These are phyloP conservation scores for Drosophila eugracilis DNA, from an alignment of 1,140 invertebrate species.

Conservation along the genomic window DNA sequence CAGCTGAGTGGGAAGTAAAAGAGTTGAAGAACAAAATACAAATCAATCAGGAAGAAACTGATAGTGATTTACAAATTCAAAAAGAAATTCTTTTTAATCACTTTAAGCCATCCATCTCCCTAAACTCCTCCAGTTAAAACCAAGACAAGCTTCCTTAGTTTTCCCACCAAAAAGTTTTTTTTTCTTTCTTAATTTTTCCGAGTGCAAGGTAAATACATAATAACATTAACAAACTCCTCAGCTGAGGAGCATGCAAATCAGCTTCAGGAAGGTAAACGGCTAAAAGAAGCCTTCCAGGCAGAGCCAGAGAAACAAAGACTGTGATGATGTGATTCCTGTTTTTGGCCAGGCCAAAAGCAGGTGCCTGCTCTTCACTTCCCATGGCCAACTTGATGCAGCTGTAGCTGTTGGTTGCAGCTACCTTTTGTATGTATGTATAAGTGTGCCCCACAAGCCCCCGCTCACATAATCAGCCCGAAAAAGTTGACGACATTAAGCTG, in stretches of 20 bases:
- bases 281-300: constrained; percentile 34
- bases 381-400: constrained; percentile 45
- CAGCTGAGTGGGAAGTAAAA: too few relatives aligned
- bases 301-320: constrained; percentile 41
- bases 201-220: constrained; percentile 60
- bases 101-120: too few relatives aligned
- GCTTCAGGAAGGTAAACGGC: constrained; percentile 32
- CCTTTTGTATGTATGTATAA: too few relatives aligned
- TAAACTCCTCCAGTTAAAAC: too few relatives aligned
- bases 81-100: too few relatives aligned
- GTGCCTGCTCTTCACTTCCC: constrained; percentile 37
- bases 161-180: too few relatives aligned
- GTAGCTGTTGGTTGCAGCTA: constrained; percentile 29
- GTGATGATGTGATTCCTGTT: constrained; percentile 63
- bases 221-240: constrained; percentile 56
- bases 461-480: constrained; percentile 49
- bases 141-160: too few relatives aligned
- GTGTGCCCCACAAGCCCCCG: constrained; percentile 1
- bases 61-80: too few relatives aligned
- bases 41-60: too few relatives aligned
- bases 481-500: constrained; percentile 79
- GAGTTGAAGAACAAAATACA: too few relatives aligned
- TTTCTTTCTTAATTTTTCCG: constrained; percentile 1
- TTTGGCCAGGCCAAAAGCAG: constrained; percentile 48
- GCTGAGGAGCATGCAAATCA: constrained; percentile 72